A percentile compares a stretch with the other conserved stretches of the same genome.
Conservation (phyloP, 2,113 vertebrate species). For the Sorex araneus region DNA sequence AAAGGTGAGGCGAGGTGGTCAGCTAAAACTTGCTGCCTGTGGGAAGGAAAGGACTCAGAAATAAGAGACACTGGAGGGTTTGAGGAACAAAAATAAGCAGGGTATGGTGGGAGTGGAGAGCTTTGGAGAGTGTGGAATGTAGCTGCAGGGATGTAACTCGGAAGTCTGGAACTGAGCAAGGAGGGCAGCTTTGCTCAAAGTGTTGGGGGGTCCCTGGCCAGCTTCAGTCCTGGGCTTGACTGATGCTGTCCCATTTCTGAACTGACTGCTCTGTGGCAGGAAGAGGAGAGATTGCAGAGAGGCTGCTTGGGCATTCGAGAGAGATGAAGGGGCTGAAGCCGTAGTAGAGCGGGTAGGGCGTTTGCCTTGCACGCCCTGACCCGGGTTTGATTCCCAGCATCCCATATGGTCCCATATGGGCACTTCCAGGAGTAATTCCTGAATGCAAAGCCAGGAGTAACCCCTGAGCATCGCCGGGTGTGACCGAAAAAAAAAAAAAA, state of each 20-base stretch:
- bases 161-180: accelerated
- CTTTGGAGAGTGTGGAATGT: no score
- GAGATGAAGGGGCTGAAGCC: not conserved
- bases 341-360: no score
- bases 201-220: no score
- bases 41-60: not conserved
- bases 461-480: no score
- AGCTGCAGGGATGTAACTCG: not conserved
- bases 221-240: accelerated
- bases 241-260: no score
- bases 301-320: not conserved
- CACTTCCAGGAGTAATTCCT: no score
- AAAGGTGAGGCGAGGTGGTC: not conserved
- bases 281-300: not conserved
- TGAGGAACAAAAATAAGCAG: accelerated
- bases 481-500: no score
- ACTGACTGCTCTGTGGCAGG: accelerated
- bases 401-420: no score
- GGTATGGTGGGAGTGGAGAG: not conserved
- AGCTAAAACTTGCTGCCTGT: not conserved
- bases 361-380: no score
- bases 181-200: not conserved
- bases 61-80: not conserved
- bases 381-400: no score
- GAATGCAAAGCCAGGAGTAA: no score